phyloP scores from a whole-genome alignment of 2,888 invertebrate species.

The Calameuta pallipes region DNA sequence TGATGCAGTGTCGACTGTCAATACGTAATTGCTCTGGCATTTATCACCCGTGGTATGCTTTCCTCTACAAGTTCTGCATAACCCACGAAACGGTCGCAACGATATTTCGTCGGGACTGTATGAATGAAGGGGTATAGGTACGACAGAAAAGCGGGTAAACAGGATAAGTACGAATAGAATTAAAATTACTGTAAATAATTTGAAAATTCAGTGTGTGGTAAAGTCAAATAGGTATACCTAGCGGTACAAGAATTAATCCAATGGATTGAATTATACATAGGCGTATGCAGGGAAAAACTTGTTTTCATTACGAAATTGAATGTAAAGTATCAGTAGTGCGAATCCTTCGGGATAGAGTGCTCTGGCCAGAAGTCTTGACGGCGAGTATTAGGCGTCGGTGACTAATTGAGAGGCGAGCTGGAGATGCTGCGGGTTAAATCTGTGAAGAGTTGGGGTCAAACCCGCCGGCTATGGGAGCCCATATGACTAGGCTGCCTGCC shows the following conservation, averaged over 20 bases:
- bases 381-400: conserved; percentile 17
- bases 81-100: not conserved
- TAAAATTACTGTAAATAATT: not conserved
- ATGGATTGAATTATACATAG: not conserved
- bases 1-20: conserved; percentile 39
- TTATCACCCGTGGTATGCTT: conserved; percentile 34
- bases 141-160: not conserved
- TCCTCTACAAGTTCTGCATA: not conserved
- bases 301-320: not conserved
- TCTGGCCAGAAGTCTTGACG: not conserved
- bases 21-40: conserved; percentile 52
- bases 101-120: not conserved
- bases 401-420: conserved; percentile 23
- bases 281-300: not conserved
- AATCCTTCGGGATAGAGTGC: not conserved
- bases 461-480: conserved; percentile 25
- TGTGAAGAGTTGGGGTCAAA: conserved; percentile 6
- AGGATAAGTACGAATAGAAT: not conserved
- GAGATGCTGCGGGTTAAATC: not conserved
- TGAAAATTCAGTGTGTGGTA: not conserved
- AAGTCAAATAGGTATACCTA: not conserved
- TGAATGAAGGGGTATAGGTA: not conserved
- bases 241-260: not conserved
- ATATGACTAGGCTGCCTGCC: not conserved
- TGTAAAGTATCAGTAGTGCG: not conserved